Percentiles rank a stretch among this genome's conserved stretches.
phyloP scores from a whole-genome alignment of 2,797 vertebrate species.

The Esox lucius region DNA sequence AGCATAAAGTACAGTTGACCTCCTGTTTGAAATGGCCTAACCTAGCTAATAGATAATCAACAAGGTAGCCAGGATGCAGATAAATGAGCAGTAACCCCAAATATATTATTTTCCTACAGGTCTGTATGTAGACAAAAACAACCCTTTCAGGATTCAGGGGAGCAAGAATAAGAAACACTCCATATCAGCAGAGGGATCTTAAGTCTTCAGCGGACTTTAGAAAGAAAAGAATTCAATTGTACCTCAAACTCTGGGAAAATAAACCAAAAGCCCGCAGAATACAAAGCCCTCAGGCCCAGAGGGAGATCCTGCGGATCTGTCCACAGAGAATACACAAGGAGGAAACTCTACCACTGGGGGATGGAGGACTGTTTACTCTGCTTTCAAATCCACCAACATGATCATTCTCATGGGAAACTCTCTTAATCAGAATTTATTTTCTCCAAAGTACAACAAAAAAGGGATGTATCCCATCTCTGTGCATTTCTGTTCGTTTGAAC shows the following conservation, averaged over 20 bases:
- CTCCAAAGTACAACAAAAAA: constrained; percentile 13
- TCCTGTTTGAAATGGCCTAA: constrained; percentile 55
- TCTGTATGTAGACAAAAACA: constrained; percentile 66
- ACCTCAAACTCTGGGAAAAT: constrained; percentile 58
- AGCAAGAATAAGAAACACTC: constrained; percentile 38
- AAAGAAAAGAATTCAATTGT: constrained; percentile 69
- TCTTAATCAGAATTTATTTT: constrained; percentile 34
- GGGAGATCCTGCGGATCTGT: constrained; percentile 47
- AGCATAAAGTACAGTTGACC: constrained; percentile 2
- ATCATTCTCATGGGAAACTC: constrained; percentile 44
- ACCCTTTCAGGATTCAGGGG: constrained; percentile 58
- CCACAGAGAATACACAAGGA: constrained; percentile 42
- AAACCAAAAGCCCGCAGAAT: constrained; percentile 63
- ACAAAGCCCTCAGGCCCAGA: constrained; percentile 54
- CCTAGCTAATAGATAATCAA: constrained; percentile 47
- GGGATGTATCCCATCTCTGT: not conserved
- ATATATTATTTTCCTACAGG: constrained; percentile 52
- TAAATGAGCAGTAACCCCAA: constrained; percentile 32
- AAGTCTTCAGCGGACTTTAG: constrained; percentile 53
- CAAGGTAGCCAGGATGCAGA: constrained; percentile 36
- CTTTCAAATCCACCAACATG: constrained; percentile 38
- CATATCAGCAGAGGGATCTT: constrained; percentile 66
- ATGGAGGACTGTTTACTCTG: constrained; percentile 48
- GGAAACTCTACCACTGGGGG: constrained; percentile 55
- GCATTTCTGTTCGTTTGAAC: not conserved